phyloP scores from a whole-genome alignment of 2,113 vertebrate species.

The Pluvianellus socialis region DNA sequence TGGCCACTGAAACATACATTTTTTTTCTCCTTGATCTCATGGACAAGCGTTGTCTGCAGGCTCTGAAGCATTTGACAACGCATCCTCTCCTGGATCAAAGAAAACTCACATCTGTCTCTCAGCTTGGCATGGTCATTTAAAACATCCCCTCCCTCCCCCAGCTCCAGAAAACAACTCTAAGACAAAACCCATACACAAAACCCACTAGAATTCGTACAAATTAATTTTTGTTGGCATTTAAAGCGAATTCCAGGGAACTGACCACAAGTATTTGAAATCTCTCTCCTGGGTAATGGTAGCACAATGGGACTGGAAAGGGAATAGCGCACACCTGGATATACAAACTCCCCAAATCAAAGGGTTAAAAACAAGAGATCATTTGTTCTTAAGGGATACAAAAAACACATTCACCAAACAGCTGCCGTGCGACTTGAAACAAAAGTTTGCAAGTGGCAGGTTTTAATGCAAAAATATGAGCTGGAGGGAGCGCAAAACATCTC shows the following conservation, averaged over 20 bases:
- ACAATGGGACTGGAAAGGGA: conserved; percentile 29
- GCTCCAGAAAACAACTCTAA: conserved; percentile 28
- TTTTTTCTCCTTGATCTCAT: conserved; percentile 45
- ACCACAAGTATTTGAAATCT: conserved; percentile 46
- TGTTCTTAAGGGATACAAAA: conserved; percentile 17
- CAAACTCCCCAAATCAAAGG: conserved; percentile 47
- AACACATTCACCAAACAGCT: conserved; percentile 29
- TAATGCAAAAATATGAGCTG: neutral
- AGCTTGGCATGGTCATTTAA: conserved; percentile 35
- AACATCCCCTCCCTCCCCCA: neutral
- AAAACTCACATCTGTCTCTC: conserved; percentile 60
- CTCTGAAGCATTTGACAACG: conserved; percentile 29
- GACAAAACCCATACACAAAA: conserved; percentile 19
- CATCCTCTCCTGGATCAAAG: conserved; percentile 57
- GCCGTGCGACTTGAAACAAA: neutral
- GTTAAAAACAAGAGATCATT: conserved; percentile 66
- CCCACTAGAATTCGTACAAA: neutral
- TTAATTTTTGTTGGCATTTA: conserved; percentile 45
- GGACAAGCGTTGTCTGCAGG: conserved; percentile 36
- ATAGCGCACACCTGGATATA: conserved; percentile 50
- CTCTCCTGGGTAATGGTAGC: conserved; percentile 14
- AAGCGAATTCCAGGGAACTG: conserved; percentile 24
- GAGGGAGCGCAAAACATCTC: neutral
- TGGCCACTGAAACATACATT: neutral
- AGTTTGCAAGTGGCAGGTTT: neutral